Conservation (phyloP, 2,113 vertebrate species). For the Forbesichthys papilliferus region DNA sequence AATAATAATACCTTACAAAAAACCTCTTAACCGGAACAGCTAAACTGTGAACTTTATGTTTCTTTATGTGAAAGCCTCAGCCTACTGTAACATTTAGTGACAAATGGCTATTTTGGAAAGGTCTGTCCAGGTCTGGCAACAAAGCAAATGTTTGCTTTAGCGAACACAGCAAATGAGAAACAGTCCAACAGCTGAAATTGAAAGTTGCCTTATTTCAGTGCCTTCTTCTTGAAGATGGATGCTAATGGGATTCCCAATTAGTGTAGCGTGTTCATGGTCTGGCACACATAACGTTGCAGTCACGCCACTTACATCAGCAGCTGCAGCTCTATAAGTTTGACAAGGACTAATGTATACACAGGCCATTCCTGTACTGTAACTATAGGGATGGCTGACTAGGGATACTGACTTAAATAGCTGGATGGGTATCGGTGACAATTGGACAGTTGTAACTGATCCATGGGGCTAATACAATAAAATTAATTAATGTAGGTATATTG, state of each 20-base stretch:
- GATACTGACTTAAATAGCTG: too few species aligned
- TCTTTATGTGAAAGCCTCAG: slow-evolving; percentile 23
- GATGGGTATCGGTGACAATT: too few species aligned
- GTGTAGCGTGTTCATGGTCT: slow-evolving; percentile 64
- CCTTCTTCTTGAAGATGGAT: slow-evolving; percentile 50
- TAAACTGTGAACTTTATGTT: slow-evolving; percentile 45
- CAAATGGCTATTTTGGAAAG: slow-evolving; percentile 26
- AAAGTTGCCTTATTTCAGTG: slow-evolving; percentile 45
- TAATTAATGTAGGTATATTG: too few species aligned
- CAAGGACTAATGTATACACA: slow-evolving; percentile 38
- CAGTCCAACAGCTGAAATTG: slow-evolving; percentile 48
- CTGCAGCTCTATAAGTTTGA: slow-evolving; percentile 60
- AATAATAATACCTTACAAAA: too few species aligned
- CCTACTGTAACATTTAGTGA: slow-evolving; percentile 46
- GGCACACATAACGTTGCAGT: slow-evolving; percentile 55
- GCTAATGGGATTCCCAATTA: slow-evolving; percentile 66
- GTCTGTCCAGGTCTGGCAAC: slow-evolving; percentile 33
- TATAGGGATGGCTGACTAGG: too few species aligned
- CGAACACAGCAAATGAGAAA: slow-evolving; percentile 30
- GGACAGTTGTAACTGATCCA: too few species aligned
- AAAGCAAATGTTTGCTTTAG: slow-evolving; percentile 32
- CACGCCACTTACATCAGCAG: slow-evolving; percentile 59
- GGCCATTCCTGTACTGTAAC: slow-evolving; percentile 7
- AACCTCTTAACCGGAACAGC: not conserved
- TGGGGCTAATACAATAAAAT: too few species aligned